A percentile compares a stretch with the other conserved stretches of the same genome.
phyloP scores from a whole-genome alignment of 2,113 vertebrate species.

The Dipodomys ordii region DNA sequence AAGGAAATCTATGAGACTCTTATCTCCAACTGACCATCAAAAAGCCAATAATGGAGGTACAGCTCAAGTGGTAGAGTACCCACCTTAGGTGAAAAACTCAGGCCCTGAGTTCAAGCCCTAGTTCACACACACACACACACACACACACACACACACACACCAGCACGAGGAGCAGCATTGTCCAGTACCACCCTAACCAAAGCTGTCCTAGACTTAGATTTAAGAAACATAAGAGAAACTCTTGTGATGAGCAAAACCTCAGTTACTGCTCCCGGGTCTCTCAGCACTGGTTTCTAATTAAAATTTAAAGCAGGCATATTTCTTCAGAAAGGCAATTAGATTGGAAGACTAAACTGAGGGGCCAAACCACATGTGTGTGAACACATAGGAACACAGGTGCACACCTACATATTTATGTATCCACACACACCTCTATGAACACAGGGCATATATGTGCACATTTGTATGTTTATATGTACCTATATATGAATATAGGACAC shows the following conservation, averaged over 20 bases:
- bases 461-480: too few species aligned
- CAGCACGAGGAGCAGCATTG: constrained; percentile 72
- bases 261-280: too few species aligned
- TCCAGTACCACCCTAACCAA: constrained; percentile 76
- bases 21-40: too few species aligned
- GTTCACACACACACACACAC: constrained; percentile 82
- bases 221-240: constrained; percentile 84
- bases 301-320: constrained; percentile 84
- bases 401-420: too few species aligned
- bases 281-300: constrained; percentile 85
- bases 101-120: too few species aligned
- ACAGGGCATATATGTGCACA: neutral
- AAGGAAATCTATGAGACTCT: too few species aligned
- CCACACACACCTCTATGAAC: neutral
- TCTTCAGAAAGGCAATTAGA: constrained; percentile 84
- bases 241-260: constrained; percentile 84
- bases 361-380: neutral
- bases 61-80: too few species aligned
- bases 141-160: constrained; percentile 76
- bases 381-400: neutral
- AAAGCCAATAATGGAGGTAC: too few species aligned
- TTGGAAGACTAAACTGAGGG: constrained; percentile 63
- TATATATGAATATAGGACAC: too few species aligned
- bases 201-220: constrained; percentile 81
- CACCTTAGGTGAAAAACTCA: too few species aligned